phyloP scores from a whole-genome alignment of 2,888 invertebrate species.

The Heliconius charithonia region DNA sequence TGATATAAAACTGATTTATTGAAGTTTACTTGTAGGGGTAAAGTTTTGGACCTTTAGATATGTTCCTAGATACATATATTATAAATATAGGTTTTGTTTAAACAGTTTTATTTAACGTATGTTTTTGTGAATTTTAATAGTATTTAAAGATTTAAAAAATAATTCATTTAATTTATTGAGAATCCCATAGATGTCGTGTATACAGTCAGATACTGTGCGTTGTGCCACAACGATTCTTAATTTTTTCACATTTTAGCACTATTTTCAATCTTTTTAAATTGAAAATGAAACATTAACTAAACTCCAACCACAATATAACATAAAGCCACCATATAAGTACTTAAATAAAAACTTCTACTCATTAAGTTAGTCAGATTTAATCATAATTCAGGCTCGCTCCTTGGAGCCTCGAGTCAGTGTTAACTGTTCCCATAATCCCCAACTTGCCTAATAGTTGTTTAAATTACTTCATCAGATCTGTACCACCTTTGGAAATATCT shows the following conservation, averaged over 20 bases:
- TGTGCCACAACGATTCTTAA: too few relatives aligned
- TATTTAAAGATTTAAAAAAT: too few relatives aligned
- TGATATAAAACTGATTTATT: too few relatives aligned
- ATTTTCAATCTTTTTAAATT: too few relatives aligned
- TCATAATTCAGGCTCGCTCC: slow-evolving; percentile 35
- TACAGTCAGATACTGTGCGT: too few relatives aligned
- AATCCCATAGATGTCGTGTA: too few relatives aligned
- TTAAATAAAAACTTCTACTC: slow-evolving; percentile 18
- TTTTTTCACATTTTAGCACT: too few relatives aligned
- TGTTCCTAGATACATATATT: not conserved
- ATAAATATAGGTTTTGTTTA: too few relatives aligned
- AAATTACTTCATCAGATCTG: slow-evolving; percentile 36
- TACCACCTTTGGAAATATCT: not conserved
- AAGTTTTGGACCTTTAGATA: not conserved
- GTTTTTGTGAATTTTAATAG: too few relatives aligned
- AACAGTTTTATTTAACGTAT: too few relatives aligned
- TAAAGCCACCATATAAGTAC: not conserved
- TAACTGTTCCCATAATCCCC: slow-evolving; percentile 32
- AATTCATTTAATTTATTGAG: too few relatives aligned
- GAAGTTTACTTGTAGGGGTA: not conserved
- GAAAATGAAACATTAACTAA: not conserved
- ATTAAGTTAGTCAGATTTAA: slow-evolving; percentile 28
- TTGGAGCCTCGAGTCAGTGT: slow-evolving; percentile 26
- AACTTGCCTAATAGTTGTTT: slow-evolving; percentile 42
- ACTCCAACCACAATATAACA: not conserved